phyloP scores from a whole-genome alignment of 2,888 invertebrate species.

The Pyrrhia umbra region DNA sequence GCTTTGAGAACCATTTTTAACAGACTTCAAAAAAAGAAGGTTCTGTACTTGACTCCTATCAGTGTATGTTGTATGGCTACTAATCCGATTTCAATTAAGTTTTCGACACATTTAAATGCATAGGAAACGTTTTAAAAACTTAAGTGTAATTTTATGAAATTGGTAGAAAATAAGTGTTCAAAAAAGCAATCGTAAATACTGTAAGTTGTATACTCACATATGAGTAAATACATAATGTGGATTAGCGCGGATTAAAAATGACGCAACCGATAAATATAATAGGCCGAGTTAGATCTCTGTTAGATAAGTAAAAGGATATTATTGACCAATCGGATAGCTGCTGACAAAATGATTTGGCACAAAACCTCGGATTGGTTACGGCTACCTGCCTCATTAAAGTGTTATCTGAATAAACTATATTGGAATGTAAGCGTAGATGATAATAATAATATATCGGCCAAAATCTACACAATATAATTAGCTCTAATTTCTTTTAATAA shows the following conservation, averaged over 20 bases:
- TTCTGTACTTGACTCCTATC: no score
- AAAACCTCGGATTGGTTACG: background rate
- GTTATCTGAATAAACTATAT: conserved; percentile 19
- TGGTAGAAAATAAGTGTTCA: background rate
- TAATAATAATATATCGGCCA: background rate
- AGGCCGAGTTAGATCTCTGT: conserved; percentile 7
- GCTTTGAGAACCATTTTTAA: no score
- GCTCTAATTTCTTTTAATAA: no score
- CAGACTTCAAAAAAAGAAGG: no score
- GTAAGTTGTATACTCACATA: no score
- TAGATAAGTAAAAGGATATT: background rate
- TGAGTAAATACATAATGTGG: no score
- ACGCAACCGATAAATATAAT: background rate
- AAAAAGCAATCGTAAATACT: no score
- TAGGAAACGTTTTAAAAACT: no score
- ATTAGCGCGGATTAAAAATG: conserved; percentile 6
- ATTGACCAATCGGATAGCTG: background rate
- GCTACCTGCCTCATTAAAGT: background rate
- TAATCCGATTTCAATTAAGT: no score
- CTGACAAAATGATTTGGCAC: background rate
- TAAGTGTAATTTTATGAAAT: no score
- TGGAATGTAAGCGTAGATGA: background rate
- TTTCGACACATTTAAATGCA: no score
- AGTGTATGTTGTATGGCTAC: no score
- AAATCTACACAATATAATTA: background rate